Conservation (phyloP, 2,888 invertebrate species). For the Watsonalla binaria region DNA sequence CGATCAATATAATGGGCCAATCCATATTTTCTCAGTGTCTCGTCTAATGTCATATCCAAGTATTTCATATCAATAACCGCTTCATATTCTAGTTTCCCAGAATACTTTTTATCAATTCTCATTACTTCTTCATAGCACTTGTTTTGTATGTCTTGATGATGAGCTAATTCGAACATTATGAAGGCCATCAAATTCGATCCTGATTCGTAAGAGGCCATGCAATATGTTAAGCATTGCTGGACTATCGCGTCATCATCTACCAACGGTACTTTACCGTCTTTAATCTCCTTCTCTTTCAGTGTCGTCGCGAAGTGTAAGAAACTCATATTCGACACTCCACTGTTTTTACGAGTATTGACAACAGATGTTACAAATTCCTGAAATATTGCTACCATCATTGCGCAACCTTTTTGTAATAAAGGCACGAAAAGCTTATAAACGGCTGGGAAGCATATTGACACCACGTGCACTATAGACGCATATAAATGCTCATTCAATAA, state of each 20-base stretch:
- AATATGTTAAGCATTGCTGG: not conserved
- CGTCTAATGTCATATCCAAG: conserved; percentile 2
- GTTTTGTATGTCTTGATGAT: conserved; percentile 3
- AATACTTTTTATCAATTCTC: not conserved
- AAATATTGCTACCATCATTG: not conserved
- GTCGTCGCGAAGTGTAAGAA: not conserved
- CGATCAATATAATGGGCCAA: not conserved
- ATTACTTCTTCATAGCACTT: conserved; percentile 1
- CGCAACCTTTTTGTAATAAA: not conserved
- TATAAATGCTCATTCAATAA: not conserved
- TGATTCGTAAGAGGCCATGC: not conserved
- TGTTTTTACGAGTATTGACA: not conserved
- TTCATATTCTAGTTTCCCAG: not conserved
- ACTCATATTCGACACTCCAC: not conserved
- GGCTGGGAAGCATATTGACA: not conserved
- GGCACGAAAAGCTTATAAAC: not conserved
- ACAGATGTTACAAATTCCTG: not conserved
- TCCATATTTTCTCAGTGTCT: conserved; percentile 1
- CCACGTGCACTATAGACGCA: not conserved
- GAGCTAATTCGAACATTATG: conserved; percentile 1
- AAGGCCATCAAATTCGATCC: not conserved
- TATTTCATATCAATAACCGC: conserved; percentile 1
- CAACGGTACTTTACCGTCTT: not conserved
- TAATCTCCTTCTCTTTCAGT: not conserved
- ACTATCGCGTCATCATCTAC: not conserved